Base-by-base conservation (phyloP, 2,113 vertebrate species). In the Mugil cephalus region DNA sequence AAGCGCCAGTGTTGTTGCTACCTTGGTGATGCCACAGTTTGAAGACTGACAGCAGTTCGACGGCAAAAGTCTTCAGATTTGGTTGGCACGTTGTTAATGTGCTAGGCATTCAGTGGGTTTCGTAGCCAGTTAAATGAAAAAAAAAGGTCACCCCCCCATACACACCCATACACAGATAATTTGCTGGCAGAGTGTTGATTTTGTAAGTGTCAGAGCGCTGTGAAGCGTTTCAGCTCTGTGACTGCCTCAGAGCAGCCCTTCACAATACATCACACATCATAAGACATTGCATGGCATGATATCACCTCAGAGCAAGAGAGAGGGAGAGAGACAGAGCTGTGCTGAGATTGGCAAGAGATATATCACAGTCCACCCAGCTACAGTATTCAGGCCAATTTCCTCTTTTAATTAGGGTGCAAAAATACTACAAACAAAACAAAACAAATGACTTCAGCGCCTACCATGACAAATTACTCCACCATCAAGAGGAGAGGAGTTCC, bases 251-350 rank as follows among this genome's bases (percentile, higher is more conserved):
- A 72, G 77, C 70, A 56, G 58, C 65, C 38, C 46, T 65, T 80
- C 66, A 75, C 58, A 69, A 64, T 56, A 35, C 53, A 67, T 73
- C 56, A 74, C 79, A 75, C 72, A 60, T 70, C 65, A 80, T 30
- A 68, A 61, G 63, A 68, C 69, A 43, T 17, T 56, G 46, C 45
- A 74, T 51, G 54, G 55, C 47, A 51, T 61, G 35, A 67, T 53
- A 70, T 62, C 18, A 72, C 55, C 42, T 67, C 53, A 10, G 55
- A 67, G 64, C 59, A 48, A 34, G 34, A 38, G 50, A 50, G 13
- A 40, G 12, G 30, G 39, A 63, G 48, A 43, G 36, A 19, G 12
- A 11, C 4, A n/a, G 1, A 21, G 24, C 24, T 30, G 24, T 30
- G 5, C 24, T 30, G 24, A 30, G 24, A 30, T 30, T 30, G 2